Percentiles rank a stretch among this genome's conserved stretches.
Conservation (phyloP, 2,888 invertebrate genomes). For the Andrena dorsata region DNA sequence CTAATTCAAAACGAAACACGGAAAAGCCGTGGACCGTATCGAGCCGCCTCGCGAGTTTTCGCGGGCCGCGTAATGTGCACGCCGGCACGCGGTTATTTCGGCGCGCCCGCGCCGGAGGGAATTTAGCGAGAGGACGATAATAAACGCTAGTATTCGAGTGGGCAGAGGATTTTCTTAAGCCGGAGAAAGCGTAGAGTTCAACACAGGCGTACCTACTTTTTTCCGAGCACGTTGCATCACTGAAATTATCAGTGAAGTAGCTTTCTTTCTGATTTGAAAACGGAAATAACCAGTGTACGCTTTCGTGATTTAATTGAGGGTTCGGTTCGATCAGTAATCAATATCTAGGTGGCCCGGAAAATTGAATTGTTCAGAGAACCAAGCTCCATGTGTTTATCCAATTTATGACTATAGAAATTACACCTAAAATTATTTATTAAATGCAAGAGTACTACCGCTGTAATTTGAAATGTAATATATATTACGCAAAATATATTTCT, state of each 20-base stretch:
- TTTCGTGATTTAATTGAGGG: too few relatives aligned
- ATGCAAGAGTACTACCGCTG: too few relatives aligned
- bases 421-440: too few relatives aligned
- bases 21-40: constrained; percentile 61
- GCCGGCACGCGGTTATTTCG: constrained; percentile 39
- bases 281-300: neutral
- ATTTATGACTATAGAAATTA: too few relatives aligned
- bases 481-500: too few relatives aligned
- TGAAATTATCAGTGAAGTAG: too few relatives aligned
- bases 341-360: too few relatives aligned
- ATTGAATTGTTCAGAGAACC: too few relatives aligned
- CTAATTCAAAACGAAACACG: constrained; percentile 70
- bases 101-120: neutral
- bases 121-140: constrained; percentile 13
- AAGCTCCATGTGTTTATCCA: too few relatives aligned
- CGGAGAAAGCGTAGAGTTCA: neutral
- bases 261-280: neutral
- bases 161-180: neutral
- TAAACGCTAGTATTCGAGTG: neutral
- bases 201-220: neutral
- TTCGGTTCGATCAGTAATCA: too few relatives aligned
- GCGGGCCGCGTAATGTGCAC: constrained; percentile 20
- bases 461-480: too few relatives aligned
- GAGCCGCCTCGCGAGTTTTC: constrained; percentile 29
- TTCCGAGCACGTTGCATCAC: neutral